phyloP scores from a whole-genome alignment of 2,113 vertebrate genomes.

The Entomyzon cyanotis region DNA sequence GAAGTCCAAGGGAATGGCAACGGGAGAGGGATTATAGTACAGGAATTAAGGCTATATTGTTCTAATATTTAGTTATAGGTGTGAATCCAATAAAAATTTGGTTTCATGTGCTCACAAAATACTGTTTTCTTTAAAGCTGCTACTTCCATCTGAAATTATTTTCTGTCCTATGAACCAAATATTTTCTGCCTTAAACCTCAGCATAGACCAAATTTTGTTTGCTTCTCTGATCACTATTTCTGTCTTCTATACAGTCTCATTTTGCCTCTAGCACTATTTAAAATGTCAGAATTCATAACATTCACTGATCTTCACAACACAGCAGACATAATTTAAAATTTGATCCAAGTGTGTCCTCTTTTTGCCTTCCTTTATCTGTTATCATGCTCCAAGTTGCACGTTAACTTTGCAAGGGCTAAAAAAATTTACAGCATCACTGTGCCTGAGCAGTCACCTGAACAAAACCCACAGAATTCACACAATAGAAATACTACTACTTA shows the following conservation, averaged over 20 bases:
- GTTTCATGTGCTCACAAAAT: not conserved
- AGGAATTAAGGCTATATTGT: not conserved
- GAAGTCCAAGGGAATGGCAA: not conserved
- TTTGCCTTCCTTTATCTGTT: not conserved
- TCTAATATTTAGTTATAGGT: not conserved
- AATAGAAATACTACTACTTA: not conserved
- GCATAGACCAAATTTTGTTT: not conserved
- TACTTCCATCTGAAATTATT: not conserved
- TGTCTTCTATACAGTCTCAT: not conserved
- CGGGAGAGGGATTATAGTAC: not conserved
- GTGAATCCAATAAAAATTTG: not conserved
- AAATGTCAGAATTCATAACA: constrained; percentile 42
- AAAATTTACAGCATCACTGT: not conserved
- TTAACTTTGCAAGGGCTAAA: not conserved
- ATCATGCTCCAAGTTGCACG: not conserved
- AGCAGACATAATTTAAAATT: not conserved
- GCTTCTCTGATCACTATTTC: not conserved
- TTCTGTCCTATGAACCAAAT: not conserved
- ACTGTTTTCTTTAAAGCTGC: not conserved
- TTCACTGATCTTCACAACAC: not conserved
- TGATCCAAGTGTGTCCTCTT: not conserved
- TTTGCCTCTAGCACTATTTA: not conserved
- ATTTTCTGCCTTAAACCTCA: not conserved
- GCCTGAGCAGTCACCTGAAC: not conserved
- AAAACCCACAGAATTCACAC: not conserved